Percentiles rank a stretch among this genome's conserved stretches.
phyloP scores from a whole-genome alignment of 2,113 vertebrate species.

The Hippoglossus stenolepis region DNA sequence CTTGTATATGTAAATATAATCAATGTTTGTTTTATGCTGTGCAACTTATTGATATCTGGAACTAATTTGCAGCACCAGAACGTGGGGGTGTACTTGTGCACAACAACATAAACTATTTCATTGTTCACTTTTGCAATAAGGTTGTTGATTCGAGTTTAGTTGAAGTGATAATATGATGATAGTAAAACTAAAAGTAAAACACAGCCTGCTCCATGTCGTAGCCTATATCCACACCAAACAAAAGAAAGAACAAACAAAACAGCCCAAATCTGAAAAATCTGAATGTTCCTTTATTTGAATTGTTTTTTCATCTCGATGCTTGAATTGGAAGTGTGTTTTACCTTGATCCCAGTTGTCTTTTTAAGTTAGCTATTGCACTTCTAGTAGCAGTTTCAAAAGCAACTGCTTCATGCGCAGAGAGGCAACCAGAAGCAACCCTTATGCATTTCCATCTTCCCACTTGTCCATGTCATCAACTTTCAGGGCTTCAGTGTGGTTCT shows the following conservation, averaged over 20 bases:
- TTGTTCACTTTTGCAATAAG: background rate
- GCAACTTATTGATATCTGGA: background rate
- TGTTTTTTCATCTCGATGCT: too few relatives aligned
- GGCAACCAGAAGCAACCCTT: too few relatives aligned
- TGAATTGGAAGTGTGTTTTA: too few relatives aligned
- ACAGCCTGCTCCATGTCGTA: background rate
- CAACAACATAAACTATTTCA: background rate
- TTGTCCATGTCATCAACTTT: conserved; percentile 24
- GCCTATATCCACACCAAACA: conserved; percentile 1
- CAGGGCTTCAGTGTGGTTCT: conserved; percentile 28
- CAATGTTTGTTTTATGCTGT: background rate
- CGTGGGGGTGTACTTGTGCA: background rate
- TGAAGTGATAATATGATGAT: conserved; percentile 13
- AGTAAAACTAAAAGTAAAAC: conserved; percentile 6
- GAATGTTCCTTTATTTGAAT: too few relatives aligned
- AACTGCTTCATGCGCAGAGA: too few relatives aligned
- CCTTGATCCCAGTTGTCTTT: too few relatives aligned
- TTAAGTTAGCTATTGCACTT: too few relatives aligned
- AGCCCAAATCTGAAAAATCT: too few relatives aligned
- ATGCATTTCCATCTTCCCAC: too few relatives aligned
- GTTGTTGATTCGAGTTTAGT: background rate
- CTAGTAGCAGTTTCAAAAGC: too few relatives aligned
- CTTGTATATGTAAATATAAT: background rate
- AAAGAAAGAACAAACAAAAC: background rate
- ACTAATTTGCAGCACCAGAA: background rate